These are phyloP conservation scores for Aldabrachelys gigantea DNA, from an alignment of 2,113 vertebrate genomes.

Conservation along the genomic window DNA sequence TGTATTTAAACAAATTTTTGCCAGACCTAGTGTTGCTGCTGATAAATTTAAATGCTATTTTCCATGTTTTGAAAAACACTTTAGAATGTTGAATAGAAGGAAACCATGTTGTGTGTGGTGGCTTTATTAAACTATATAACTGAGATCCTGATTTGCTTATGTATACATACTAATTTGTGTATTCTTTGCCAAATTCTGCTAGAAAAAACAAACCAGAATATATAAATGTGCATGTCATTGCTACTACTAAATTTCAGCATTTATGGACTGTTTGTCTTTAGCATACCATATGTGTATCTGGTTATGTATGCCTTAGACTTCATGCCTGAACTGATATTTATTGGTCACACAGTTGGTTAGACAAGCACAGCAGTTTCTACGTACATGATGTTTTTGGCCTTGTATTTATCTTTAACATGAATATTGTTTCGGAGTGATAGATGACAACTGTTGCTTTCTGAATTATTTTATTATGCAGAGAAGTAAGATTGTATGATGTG, in stretches of 20 bases:
- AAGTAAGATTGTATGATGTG: constrained; percentile 21
- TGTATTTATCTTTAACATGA: background rate
- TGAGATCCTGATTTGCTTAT: background rate
- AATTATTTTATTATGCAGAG: background rate
- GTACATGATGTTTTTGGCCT: background rate
- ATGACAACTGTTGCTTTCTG: constrained; percentile 34
- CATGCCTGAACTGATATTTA: background rate
- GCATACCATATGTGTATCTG: background rate
- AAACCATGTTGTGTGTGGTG: background rate
- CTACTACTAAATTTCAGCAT: background rate
- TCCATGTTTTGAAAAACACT: background rate
- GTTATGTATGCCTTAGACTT: background rate
- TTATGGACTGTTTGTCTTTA: background rate
- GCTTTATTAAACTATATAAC: background rate
- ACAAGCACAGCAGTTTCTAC: background rate
- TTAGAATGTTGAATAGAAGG: background rate
- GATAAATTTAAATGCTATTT: background rate
- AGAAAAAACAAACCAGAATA: constrained; percentile 21
- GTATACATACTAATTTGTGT: background rate
- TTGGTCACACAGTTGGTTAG: background rate
- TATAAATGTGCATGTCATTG: background rate
- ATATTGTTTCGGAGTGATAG: background rate
- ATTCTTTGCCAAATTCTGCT: background rate
- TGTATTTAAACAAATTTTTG: background rate
- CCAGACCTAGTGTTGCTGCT: background rate